Percentiles rank a stretch among this genome's conserved stretches.
phyloP scores from a whole-genome alignment of 2,113 vertebrate species.

The Cebidichthys violaceus region DNA sequence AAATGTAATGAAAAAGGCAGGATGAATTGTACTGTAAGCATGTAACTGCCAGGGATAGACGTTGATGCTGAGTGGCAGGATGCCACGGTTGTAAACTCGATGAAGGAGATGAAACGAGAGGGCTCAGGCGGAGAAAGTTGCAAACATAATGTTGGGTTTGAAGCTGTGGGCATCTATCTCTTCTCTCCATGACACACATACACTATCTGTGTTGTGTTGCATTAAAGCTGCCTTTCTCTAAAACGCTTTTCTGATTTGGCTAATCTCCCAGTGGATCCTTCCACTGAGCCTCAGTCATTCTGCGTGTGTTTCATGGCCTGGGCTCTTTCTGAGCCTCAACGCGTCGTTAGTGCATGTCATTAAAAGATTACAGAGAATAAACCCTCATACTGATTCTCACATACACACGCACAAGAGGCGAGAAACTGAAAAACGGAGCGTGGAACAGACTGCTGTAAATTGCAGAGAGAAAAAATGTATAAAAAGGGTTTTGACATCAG shows the following conservation, averaged over 20 bases:
- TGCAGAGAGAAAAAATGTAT: slow-evolving; percentile 38
- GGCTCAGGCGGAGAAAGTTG: neutral
- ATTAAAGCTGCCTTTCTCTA: slow-evolving; percentile 65
- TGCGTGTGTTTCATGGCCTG: slow-evolving; percentile 38
- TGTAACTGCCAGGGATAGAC: neutral
- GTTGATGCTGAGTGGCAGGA: slow-evolving; percentile 11
- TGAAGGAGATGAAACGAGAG: slow-evolving; percentile 20
- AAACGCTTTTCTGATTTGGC: slow-evolving; percentile 76
- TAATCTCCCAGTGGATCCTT: slow-evolving; percentile 77
- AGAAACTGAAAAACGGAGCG: slow-evolving; percentile 3
- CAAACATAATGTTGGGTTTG: slow-evolving; percentile 25
- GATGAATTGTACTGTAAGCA: neutral
- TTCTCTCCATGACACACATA: slow-evolving; percentile 22
- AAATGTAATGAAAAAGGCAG: slow-evolving; percentile 2
- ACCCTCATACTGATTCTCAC: slow-evolving; percentile 60
- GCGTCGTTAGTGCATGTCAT: slow-evolving; percentile 78
- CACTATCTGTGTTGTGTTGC: slow-evolving; percentile 58
- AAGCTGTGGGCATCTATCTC: slow-evolving; percentile 33
- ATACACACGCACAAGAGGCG: slow-evolving; percentile 33
- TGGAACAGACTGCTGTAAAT: slow-evolving; percentile 45
- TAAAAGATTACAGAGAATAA: slow-evolving; percentile 83
- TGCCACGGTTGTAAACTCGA: slow-evolving; percentile 6
- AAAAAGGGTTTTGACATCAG: slow-evolving; percentile 48
- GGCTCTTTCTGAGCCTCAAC: slow-evolving; percentile 72
- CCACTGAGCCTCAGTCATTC: slow-evolving; percentile 59